Base-by-base conservation (phyloP, 2,888 invertebrate species). In the Aleiodes testaceus region DNA sequence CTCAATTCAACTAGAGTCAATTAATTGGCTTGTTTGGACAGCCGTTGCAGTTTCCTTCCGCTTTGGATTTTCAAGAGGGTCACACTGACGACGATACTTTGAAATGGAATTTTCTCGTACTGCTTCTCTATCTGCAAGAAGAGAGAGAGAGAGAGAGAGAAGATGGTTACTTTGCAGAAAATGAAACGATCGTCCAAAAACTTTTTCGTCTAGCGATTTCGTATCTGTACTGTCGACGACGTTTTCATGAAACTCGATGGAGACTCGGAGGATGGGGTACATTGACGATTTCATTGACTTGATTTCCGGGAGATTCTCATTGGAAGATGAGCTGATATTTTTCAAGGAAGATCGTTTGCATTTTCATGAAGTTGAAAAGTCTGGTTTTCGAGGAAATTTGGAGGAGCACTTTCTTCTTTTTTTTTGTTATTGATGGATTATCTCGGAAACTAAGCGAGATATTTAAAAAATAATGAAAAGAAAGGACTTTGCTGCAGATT, bases 31-130 rank as follows among this genome's bases (percentile, higher is more conserved):
- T 69, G 70, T 69, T 71, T 30, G 50, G 69, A 72, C 52, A 64
- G 61, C 65, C 50, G 50, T 50, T 65, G 49, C 49, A 65, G 49
- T 65, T 65, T 47, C 45, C 45, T 14, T 66, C 50, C 11, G 26
- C 45, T 59, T 49, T 52, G 66, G 70, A 75, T 75, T 67, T 71
- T 75, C 69, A 75, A 45, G 65, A 65, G 65, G 70, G 47, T 63
- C 64, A 18, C 42, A 49, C 65, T 49, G 50, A 50, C 65, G 45
- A 71, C 66, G 61, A 68, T 59, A 69, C 67, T 69, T 55, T 18
- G 26, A 47, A 47, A 47, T 42, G 65, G 59, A 63, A 63, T 72
- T 66, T 42, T 53, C 66, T 55, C 69, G 65, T 67, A 9, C 36
- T 68, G 36, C 44, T n/a, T n/a, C 45, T 69, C 55, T 55, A 49